Conservation (phyloP, 2,113 vertebrate species). For the Herpetotheres cachinnans region DNA sequence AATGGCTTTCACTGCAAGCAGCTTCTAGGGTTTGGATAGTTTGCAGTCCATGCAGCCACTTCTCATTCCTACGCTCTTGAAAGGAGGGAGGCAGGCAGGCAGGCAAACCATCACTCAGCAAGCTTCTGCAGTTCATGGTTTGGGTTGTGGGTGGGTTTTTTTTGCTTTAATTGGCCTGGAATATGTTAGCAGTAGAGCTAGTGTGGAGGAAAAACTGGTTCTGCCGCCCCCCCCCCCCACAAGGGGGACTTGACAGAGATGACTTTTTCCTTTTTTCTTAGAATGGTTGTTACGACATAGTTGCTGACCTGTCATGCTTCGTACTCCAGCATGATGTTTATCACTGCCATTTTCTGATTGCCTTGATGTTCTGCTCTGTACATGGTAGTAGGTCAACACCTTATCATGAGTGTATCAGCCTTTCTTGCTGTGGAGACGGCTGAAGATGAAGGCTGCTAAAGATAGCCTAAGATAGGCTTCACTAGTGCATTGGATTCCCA, state of each 20-base stretch:
- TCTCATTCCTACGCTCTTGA: fast-evolving
- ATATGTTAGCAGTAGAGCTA: not conserved
- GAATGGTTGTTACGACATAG: not conserved
- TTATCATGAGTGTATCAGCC: not conserved
- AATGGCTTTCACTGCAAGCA: not conserved
- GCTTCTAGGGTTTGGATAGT: not conserved
- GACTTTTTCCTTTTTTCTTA: not conserved
- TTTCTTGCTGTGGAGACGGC: not conserved
- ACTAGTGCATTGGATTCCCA: fast-evolving
- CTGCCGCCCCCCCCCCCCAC: not conserved
- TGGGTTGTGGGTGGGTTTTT: not conserved
- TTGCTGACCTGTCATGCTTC: not conserved
- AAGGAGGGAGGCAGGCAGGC: not conserved
- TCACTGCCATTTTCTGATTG: not conserved
- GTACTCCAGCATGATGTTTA: not conserved
- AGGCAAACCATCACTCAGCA: not conserved
- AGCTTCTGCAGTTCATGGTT: not conserved
- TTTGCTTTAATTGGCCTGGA: not conserved
- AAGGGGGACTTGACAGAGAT: not conserved
- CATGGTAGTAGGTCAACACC: not conserved
- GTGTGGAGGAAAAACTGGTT: not conserved
- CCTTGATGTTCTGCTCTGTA: not conserved
- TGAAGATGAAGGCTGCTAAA: not conserved
- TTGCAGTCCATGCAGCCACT: not conserved
- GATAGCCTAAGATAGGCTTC: not conserved